Evolutionary conservation across 2,888 invertebrate genomes (phyloP).

Genomic region (Ecliptopera silaceata): DNA sequence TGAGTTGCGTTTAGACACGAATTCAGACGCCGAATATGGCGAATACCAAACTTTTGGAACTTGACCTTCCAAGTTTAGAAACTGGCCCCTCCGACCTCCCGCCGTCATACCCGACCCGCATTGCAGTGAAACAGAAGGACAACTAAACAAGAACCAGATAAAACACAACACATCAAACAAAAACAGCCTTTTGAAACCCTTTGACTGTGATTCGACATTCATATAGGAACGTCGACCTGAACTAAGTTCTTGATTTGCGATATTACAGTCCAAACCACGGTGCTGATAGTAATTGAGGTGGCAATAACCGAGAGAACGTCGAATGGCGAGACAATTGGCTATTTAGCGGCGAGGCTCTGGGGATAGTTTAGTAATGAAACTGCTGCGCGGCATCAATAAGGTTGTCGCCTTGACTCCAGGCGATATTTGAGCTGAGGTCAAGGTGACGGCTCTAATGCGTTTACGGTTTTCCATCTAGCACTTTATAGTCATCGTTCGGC

Average conservation of each 20-base stretch:
- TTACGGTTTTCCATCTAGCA: conserved; percentile 60
- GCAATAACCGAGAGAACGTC: conserved; percentile 40
- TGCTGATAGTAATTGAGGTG: conserved; percentile 48
- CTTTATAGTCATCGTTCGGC: conserved; percentile 61
- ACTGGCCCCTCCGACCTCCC: conserved; percentile 47
- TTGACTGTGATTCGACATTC: conserved; percentile 40
- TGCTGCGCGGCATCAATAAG: conserved; percentile 53
- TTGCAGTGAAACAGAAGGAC: conserved; percentile 75
- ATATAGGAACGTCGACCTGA: conserved; percentile 41
- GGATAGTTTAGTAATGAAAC: conserved; percentile 50
- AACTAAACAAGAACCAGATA: conserved; percentile 56
- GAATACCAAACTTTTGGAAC: conserved; percentile 64
- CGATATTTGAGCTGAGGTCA: conserved; percentile 59
- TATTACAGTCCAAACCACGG: conserved; percentile 33
- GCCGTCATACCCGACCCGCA: conserved; percentile 64
- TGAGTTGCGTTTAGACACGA: conserved; percentile 49
- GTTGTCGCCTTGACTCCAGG: conserved; percentile 61
- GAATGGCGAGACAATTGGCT: conserved; percentile 54
- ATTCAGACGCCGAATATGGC: conserved; percentile 60
- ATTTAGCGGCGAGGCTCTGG: conserved; percentile 46
- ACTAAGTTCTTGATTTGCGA: conserved; percentile 37
- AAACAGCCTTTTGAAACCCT: conserved; percentile 38
- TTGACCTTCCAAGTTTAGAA: conserved; percentile 76
- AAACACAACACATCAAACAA: conserved; percentile 34
- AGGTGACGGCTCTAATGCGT: conserved; percentile 60